Conservation (phyloP, 1,140 invertebrate species). For the Neodiprion lecontei region DNA sequence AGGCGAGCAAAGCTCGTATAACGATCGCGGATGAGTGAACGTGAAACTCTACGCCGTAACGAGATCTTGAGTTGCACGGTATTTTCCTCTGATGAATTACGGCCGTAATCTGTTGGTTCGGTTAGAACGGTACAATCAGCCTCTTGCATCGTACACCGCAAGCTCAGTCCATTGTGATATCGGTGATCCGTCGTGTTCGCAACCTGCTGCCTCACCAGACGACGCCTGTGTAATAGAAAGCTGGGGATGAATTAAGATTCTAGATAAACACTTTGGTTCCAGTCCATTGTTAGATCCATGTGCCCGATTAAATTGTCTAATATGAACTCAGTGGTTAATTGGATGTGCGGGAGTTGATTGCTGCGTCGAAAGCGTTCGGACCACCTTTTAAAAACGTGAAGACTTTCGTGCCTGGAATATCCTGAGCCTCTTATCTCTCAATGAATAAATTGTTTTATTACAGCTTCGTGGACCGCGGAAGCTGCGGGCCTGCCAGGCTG, state of each 20-base stretch:
- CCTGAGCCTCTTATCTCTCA: neutral
- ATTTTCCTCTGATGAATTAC: neutral
- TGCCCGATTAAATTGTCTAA: too few species aligned
- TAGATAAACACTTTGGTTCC: neutral
- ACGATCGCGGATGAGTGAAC: too few species aligned
- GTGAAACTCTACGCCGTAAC: too few species aligned
- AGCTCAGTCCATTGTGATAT: neutral
- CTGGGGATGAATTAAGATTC: conserved; percentile 1
- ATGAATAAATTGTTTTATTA: neutral
- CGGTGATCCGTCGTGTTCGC: neutral
- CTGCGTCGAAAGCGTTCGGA: too few species aligned
- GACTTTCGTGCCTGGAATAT: too few species aligned
- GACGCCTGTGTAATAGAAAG: neutral
- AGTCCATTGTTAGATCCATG: neutral
- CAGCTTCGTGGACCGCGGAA: neutral
- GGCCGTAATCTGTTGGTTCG: neutral
- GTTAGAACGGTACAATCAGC: neutral
- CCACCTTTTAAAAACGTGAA: too few species aligned
- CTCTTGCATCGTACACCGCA: neutral
- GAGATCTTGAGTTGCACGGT: neutral
- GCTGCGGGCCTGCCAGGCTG: neutral
- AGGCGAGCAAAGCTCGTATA: too few species aligned
- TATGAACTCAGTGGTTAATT: too few species aligned
- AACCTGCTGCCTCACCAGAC: neutral
- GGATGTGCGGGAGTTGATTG: too few species aligned